Evolutionary conservation across 2,888 invertebrate genomes (phyloP).

Genomic region (Chironomus riparius): DNA sequence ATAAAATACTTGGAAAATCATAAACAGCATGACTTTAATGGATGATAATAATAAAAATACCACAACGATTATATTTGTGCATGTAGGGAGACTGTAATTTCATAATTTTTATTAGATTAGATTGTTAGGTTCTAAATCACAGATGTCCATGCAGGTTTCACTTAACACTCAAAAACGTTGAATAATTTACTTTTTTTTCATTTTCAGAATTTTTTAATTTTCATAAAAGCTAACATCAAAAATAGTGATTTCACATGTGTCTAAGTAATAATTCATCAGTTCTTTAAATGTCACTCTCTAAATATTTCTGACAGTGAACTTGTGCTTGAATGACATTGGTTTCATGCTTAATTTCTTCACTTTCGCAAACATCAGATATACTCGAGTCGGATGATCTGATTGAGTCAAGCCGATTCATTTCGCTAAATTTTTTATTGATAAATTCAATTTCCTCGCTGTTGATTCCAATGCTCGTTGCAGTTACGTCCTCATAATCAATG

Average conservation of each 20-base stretch:
- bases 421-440: constrained; percentile 17
- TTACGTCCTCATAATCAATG: not conserved
- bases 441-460: constrained; percentile 5
- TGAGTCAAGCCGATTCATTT: constrained; percentile 4
- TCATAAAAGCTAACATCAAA: constrained; percentile 16
- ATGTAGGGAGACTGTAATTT: no score
- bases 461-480: not conserved
- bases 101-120: not conserved
- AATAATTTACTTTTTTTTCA: not conserved
- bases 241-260: not conserved
- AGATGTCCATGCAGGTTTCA: constrained; percentile 15
- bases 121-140: constrained; percentile 22
- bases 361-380: constrained; percentile 1
- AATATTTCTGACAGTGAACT: constrained; percentile 26
- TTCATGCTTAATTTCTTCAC: not conserved
- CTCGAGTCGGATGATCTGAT: constrained; percentile 16
- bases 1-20: no score
- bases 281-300: constrained; percentile 20
- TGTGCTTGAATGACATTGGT: constrained; percentile 27
- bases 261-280: not conserved
- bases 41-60: no score
- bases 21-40: not conserved
- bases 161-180: constrained; percentile 3
- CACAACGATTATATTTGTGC: no score
- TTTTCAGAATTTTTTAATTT: not conserved